phyloP scores from a whole-genome alignment of 2,797 vertebrate species.

The Myripristis murdjan region DNA sequence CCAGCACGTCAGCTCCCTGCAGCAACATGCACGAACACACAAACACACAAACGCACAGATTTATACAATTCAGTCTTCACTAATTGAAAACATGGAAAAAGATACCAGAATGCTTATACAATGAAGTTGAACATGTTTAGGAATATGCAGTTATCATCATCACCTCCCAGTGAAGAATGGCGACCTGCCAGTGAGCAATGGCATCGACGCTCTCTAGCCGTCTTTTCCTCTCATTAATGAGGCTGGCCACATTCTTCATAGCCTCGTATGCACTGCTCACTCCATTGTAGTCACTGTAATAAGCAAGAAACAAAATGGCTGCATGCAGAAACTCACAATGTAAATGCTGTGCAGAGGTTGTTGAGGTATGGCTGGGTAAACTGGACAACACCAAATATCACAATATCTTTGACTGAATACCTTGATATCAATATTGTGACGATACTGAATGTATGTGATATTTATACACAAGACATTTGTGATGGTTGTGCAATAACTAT shows the following conservation, averaged over 20 bases:
- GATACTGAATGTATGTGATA: too few relatives aligned
- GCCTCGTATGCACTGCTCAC: slow-evolving; percentile 93
- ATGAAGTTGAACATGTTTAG: too few relatives aligned
- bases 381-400: too few relatives aligned
- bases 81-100: neutral
- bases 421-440: too few relatives aligned
- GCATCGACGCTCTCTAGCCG: slow-evolving; percentile 95
- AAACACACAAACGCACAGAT: neutral
- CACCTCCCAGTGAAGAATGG: slow-evolving; percentile 97
- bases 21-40: slow-evolving; percentile 13
- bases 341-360: neutral
- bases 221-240: slow-evolving; percentile 97
- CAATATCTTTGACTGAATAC: too few relatives aligned
- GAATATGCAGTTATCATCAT: slow-evolving; percentile 45
- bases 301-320: neutral
- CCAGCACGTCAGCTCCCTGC: slow-evolving; percentile 85
- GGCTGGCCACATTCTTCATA: slow-evolving; percentile 97
- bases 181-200: slow-evolving; percentile 96
- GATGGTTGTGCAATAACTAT: too few relatives aligned
- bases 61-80: neutral
- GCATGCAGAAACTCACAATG: slow-evolving; percentile 26
- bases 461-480: too few relatives aligned
- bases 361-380: neutral
- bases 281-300: slow-evolving; percentile 89
- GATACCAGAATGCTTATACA: neutral